Conservation (phyloP, 2,888 invertebrate species). For the Aproaerema taeniolella region DNA sequence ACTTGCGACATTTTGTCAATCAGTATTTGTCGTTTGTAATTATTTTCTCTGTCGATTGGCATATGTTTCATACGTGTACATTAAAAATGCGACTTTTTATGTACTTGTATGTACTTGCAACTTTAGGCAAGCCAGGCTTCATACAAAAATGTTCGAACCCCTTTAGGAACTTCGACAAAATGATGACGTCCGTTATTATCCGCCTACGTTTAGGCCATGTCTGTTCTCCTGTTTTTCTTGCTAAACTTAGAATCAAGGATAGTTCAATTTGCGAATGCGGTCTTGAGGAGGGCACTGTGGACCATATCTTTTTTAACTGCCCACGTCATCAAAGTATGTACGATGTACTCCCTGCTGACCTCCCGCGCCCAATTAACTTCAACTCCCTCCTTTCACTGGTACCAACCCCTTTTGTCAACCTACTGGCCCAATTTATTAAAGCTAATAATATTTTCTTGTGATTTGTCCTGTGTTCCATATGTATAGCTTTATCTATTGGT, state of each 20-base stretch:
- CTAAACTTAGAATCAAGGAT: not conserved
- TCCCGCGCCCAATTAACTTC: not conserved
- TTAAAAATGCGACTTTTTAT: no score
- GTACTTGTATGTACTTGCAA: no score
- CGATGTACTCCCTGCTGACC: not conserved
- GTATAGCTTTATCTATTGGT: no score
- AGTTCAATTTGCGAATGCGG: not conserved
- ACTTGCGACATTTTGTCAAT: no score
- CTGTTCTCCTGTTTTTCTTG: not conserved
- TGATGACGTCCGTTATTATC: not conserved
- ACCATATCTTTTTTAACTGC: not conserved
- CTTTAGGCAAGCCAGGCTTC: no score
- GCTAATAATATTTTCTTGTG: not conserved
- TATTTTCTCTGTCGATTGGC: no score
- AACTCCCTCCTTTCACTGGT: not conserved
- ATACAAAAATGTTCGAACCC: no score
- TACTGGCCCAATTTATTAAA: not conserved
- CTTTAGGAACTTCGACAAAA: not conserved
- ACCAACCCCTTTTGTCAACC: not conserved
- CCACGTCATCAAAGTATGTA: not conserved
- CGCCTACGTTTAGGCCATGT: not conserved
- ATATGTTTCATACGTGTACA: no score
- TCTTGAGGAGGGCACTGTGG: not conserved
- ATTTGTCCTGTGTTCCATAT: no score
- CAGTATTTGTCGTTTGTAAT: no score